Evolutionary conservation across 2,888 invertebrate genomes (phyloP), one percentile per base, ranked within the genome.

Genomic region (Mayetiola destructor): DNA sequence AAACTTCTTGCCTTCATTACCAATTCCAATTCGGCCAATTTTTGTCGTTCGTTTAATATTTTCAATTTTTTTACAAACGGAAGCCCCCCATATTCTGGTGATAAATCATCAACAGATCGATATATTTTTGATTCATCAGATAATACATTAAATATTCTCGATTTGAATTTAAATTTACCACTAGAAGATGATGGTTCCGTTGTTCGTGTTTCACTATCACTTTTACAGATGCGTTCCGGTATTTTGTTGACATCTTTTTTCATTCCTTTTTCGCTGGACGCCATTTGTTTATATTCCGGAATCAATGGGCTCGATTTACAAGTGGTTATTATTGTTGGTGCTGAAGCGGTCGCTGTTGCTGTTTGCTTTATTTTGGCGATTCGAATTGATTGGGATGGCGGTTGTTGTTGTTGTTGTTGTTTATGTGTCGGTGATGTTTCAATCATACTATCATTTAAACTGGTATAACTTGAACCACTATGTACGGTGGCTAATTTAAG

Each of bases 41-140:
- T 90, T 68, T 89, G 89, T 10, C 89, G 77, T 72, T 90, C 90
- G 69, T 90, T 90, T 53, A 90, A 75, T 63, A 91, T 90, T 75
- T 90, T 89, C 55, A 90, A 73, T 64, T 89, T 88, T 70, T 90
- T 90, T 0, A 90, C 89, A 67, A 90, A 90, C 0, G 90, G 89
- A 59, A 90, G 71, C 14, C 88, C 85, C 56, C 85, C 85, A 64
- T 89, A 90, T 68, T 90, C 90, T 0, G 90, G 90, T 9, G 88
- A 89, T 35, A 90, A 71, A 68, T 90, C 90, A 65, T 88, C 88
- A 56, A 89, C 84, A n/a, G 88, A 88, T 60, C 80, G 78, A 70
- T 89, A 89, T 67, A 81, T 80, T 69, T 87, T 88, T 63, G 64
- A 62, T n/a, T 64, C 56, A 18, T 42, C 21, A n/a, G n/a, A n/a